Conservation (phyloP, 53 echinoderm and acorn worm genomes). For the Antedon mediterranea region DNA sequence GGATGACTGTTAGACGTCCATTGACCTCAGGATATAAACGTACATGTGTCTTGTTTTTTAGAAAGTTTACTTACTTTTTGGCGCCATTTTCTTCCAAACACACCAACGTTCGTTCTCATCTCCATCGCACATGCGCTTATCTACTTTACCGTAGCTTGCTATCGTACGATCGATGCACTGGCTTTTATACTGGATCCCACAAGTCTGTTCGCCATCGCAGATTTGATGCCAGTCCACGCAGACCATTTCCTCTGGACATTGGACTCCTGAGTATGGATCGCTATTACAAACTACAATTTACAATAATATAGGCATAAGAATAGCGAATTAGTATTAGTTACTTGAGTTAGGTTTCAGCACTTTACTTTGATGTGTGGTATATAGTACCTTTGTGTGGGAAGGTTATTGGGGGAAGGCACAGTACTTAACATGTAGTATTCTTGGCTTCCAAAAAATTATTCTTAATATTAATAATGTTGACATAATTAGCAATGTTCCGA, state of each 20-base stretch:
- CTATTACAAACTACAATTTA: slow-evolving; percentile 58
- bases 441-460: too few relatives aligned
- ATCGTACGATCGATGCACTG: slow-evolving; percentile 53
- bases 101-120: slow-evolving; percentile 81
- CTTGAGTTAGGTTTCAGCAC: too few relatives aligned
- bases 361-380: too few relatives aligned
- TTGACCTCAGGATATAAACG: too few relatives aligned
- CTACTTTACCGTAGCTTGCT: slow-evolving; percentile 47
- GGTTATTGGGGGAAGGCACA: too few relatives aligned
- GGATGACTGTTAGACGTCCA: too few relatives aligned
- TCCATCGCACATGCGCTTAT: slow-evolving; percentile 54
- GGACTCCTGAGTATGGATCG: slow-evolving; percentile 60
- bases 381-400: too few relatives aligned
- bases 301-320: neutral
- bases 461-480: too few relatives aligned
- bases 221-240: slow-evolving; percentile 55
- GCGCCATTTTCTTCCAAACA: slow-evolving; percentile 52
- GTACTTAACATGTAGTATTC: too few relatives aligned
- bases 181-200: slow-evolving; percentile 32
- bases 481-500: too few relatives aligned
- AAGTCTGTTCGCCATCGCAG: slow-evolving; percentile 62
- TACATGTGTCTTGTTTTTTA: neutral
- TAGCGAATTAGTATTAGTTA: too few relatives aligned
- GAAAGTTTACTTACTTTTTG: slow-evolving; percentile 36
- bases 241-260: slow-evolving; percentile 63